Base-by-base conservation (phyloP, 2,888 invertebrate species). In the Pachliopta kotzebuea region DNA sequence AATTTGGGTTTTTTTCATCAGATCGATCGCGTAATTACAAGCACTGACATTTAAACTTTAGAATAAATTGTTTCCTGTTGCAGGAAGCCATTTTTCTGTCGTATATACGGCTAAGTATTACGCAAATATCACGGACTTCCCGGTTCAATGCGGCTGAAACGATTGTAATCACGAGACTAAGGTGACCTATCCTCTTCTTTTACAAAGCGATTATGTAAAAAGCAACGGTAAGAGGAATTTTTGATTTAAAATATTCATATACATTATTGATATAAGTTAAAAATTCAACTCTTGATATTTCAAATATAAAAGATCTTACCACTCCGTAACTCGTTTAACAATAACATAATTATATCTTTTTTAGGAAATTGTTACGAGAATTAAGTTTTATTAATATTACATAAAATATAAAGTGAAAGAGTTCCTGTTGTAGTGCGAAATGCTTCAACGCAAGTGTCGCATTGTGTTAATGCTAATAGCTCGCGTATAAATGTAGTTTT, bases 401-500 rank as follows among this genome's bases (percentile, higher is more conserved):
- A 14, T 37, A 9, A 2, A 14, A 14, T 37, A 37, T 37, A 37
- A 14, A 14, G 11, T 37, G 37, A 37, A 37, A 37, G 14, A 14
- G 37, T 37, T 37, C 14, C 14, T 37, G 45, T 45, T 45, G 18
- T 45, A 18, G 18, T 18, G 7, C 4, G 6, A 42, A 42, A 17
- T 4, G 18, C 42, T 45, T 45, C 14, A 37, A 45, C n/a, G n/a
- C 45, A 45, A 45, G 18, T n/a, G 4, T 45, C 18, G 45, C n/a
- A 45, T 45, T 45, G 18, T 45, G 45, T 45, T 18, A 18, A n/a
- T 14, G 52, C 18, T 20, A 42, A 42, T 54, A 29, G 50, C 37
- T 37, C 18, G 53, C 26, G 54, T 23, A 45, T 20, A 26, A 75
- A 76, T 75, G 79, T 80, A 79, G 79, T 78, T 77, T 76, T 76